Evolutionary conservation across 2,888 invertebrate species (phyloP).

Genomic region (Acanthosepion esculentum): DNA sequence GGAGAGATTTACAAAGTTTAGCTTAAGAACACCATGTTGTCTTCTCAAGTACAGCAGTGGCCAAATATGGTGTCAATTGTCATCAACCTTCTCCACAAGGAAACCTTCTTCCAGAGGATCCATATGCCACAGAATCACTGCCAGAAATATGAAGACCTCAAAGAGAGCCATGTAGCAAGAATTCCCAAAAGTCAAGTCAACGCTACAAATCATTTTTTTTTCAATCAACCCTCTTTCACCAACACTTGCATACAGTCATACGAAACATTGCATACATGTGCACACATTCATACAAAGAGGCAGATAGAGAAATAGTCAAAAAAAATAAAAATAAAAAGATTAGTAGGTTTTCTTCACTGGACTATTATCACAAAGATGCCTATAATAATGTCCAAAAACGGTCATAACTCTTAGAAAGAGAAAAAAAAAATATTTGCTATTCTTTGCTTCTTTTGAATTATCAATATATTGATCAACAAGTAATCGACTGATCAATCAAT

Average conservation of each 20-base stretch:
- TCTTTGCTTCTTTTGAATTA: background rate
- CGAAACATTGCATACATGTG: background rate
- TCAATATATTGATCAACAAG: background rate
- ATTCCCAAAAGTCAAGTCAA: no score
- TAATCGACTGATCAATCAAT: background rate
- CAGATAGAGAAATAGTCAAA: background rate
- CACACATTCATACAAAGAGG: background rate
- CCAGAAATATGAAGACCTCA: background rate
- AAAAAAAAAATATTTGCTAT: background rate
- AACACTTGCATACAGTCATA: background rate
- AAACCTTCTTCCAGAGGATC: no score
- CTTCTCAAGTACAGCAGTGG: no score
- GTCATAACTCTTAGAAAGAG: background rate
- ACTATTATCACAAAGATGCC: background rate
- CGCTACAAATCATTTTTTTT: no score
- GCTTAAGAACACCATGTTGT: no score
- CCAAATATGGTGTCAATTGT: no score
- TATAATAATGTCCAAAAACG: background rate
- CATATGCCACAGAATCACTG: background rate
- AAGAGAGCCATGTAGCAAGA: background rate
- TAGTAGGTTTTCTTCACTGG: background rate
- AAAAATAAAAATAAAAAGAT: background rate
- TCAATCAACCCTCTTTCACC: background rate
- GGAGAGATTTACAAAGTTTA: background rate
- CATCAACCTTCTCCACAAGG: no score